Conservation (phyloP, 53 echinoderm and acorn worm species). For the Henricia sp. region DNA sequence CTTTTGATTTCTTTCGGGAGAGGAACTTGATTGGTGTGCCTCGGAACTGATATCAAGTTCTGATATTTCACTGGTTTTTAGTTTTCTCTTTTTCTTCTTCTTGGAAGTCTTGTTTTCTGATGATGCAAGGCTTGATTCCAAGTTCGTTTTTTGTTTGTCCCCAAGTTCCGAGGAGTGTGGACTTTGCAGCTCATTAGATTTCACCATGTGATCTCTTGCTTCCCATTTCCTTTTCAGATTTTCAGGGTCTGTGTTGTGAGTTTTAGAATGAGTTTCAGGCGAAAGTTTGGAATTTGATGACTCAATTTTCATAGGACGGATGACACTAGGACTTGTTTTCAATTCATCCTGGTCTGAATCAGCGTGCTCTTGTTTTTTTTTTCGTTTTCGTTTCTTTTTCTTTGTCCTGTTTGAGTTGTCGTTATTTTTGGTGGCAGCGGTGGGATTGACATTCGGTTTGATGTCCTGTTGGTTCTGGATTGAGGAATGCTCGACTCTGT, state of each 20-base stretch:
- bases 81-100: slow-evolving; percentile 25
- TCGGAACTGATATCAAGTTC: background rate
- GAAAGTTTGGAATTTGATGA: no score
- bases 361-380: background rate
- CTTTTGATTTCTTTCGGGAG: background rate
- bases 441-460: slow-evolving; percentile 11
- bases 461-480: no score
- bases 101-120: background rate
- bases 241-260: no score
- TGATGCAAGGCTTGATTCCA: background rate
- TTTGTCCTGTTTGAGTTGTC: slow-evolving; percentile 16
- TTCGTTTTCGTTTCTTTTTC: slow-evolving; percentile 3
- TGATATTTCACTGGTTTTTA: background rate
- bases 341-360: background rate
- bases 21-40: background rate
- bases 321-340: background rate
- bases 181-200: no score
- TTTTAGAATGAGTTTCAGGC: no score
- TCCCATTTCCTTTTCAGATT: no score
- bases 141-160: no score
- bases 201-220: no score
- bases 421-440: slow-evolving; percentile 25
- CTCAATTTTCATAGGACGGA: background rate
- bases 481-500: no score
- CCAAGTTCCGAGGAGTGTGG: no score